Evolutionary conservation across 2,797 vertebrate species (phyloP), one percentile per base, ranked within the genome.

Genomic region (Chrysocyon brachyurus): DNA sequence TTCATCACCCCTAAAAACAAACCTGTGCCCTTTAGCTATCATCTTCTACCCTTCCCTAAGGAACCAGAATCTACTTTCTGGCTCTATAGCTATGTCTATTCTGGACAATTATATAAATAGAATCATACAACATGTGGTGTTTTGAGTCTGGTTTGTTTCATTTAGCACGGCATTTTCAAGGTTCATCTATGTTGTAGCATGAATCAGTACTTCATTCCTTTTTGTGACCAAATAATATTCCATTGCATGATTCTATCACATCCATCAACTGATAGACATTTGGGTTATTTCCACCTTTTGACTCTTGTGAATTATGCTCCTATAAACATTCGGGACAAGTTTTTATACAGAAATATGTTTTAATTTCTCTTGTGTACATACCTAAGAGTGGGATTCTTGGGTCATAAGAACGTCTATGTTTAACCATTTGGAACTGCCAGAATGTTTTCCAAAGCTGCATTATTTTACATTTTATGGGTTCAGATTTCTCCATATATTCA

Each of bases 281-380:
- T 63, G 14, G 11, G 16, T 59, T 91, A 68, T 63, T 77, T 70
- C 46, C 15, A 59, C 36, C 31, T 78, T 78, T 78, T 70, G 31
- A n/a, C 31, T 78, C 66, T 28, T 93, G 31, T 56, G 28, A 94
- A 82, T 85, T 82, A 68, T 33, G 4, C n/a, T 21, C 16, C 66
- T 68, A 68, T 33, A 68, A 68, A 91, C 40, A 83, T 61, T 66
- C 78, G 12, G 16, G 33, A 15, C 16, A 85, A 64, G 21, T 59
- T 59, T 81, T 9, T 19, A 12, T 33, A 11, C 61, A 16, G 63
- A 79, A 3, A 15, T 24, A 64, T 12, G 78, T 63, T 49, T 94
- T 79, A n/a, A 73, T 68, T 94, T 91, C 64, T 91, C 61, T 73
- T 91, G n/a, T 56, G 17, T 79, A 52, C n/a, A 24, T 17, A 84